Base-by-base conservation (phyloP, 1,140 invertebrate species). In the Euschistus heros region DNA sequence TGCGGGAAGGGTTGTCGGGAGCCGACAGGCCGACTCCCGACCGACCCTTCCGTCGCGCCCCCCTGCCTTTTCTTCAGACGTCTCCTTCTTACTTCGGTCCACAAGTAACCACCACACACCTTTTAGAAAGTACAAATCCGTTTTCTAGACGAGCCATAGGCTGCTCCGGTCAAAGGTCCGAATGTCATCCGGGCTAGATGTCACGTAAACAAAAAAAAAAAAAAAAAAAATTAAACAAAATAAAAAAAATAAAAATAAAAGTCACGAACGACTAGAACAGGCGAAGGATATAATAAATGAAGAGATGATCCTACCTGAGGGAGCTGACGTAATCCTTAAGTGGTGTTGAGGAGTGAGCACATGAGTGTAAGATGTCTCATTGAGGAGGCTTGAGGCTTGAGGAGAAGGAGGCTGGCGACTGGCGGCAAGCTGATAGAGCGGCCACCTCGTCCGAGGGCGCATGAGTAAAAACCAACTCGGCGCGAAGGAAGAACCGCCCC, bases 321-420 rank as follows among this genome's bases (percentile, higher is more conserved):
- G 59, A 59, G 59, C 17, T 17, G 59, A 42, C 15, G 26, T 61
- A 37, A 61, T 61, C 59, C 59, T 61, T 61, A 61, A 61, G 59
- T 37, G 59, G 27, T 30, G 59, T 20, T 18, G 26, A 33, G 24
- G 55, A 30, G 33, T 44, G 59, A 37, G 18, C 54, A 57, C 54
- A 57, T 61, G 42, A 61, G 59, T 61, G 33, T 61, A 61, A 61
- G 59, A 61, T 61, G 26, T 33, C n/a, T n/a, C n/a, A 26, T 59
- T n/a, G 55, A 33, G 59, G 42, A 33, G 59, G 30, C 37, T 37
- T 37, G 33, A 37, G 59, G 59, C 37, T 18, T 18, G 59, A 61
- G n/a, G 59, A 18, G 59, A 61, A 33, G 59, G 30, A 20, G 42
- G 30, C 59, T 37, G 59, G n/a, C 37, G 59, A 33, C 59, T 44